phyloP scores from a whole-genome alignment of 2,888 invertebrate species.

The Cheilosia variabilis region DNA sequence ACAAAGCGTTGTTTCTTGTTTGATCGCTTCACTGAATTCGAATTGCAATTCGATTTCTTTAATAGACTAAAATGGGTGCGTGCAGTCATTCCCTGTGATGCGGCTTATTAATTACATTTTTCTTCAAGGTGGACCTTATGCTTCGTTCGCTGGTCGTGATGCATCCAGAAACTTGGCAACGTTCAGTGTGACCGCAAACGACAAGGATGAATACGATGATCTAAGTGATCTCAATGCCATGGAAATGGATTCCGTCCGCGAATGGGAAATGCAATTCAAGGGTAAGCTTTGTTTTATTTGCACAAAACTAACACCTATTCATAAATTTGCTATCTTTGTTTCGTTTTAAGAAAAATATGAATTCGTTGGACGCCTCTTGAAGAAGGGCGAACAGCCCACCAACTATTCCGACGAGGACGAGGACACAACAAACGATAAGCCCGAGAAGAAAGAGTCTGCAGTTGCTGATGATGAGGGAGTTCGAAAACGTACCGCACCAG shows the following conservation, averaged over 20 bases:
- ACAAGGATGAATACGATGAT: conserved; percentile 96
- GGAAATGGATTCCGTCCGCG: conserved; percentile 97
- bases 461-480: conserved; percentile 72
- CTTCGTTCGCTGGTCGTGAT: conserved; percentile 97
- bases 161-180: conserved; percentile 97
- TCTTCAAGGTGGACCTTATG: conserved; percentile 93
- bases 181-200: conserved; percentile 92
- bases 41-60: conserved; percentile 21
- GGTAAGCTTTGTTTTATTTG: conserved; percentile 84
- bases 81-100: conserved; percentile 5
- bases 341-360: conserved; percentile 93
- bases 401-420: conserved; percentile 95
- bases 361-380: conserved; percentile 94
- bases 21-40: conserved; percentile 54
- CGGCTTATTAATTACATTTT: conserved; percentile 7
- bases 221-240: conserved; percentile 95
- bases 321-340: conserved; percentile 31
- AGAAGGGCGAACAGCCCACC: conserved; percentile 94
- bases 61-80: conserved; percentile 11
- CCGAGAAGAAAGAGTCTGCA: conserved; percentile 52
- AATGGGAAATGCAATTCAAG: conserved; percentile 99
- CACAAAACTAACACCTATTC: too few relatives aligned
- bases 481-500: conserved; percentile 75
- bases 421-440: conserved; percentile 78
- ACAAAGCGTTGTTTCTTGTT: not conserved